These are phyloP conservation scores for Acomys russatus DNA, from an alignment of 2,797 vertebrate genomes.

Conservation along the genomic window DNA sequence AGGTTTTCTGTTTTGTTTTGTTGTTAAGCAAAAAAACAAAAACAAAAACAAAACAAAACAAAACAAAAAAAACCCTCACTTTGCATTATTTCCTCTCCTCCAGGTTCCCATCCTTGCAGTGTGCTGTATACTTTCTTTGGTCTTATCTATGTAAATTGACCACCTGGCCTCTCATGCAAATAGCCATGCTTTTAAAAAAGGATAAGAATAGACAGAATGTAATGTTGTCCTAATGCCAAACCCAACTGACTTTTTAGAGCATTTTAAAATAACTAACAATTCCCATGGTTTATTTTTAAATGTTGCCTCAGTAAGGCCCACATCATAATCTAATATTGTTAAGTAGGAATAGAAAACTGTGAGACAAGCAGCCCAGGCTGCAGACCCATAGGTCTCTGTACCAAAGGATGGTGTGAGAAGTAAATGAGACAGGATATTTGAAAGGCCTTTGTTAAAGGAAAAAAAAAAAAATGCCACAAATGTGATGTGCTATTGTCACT, in stretches of 20 bases:
- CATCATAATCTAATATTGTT: slow-evolving; percentile 22
- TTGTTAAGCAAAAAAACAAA: background rate
- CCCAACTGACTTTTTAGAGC: background rate
- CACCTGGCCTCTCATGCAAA: slow-evolving; percentile 68
- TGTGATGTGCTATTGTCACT: slow-evolving; percentile 33
- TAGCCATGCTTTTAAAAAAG: slow-evolving; percentile 52
- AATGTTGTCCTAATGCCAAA: slow-evolving; percentile 36
- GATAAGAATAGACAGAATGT: background rate
- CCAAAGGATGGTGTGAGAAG: slow-evolving; percentile 43
- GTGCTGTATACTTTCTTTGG: slow-evolving; percentile 44
- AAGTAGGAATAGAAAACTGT: slow-evolving; percentile 37
- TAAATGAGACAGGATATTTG: slow-evolving; percentile 54
- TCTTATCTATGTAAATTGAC: slow-evolving; percentile 72
- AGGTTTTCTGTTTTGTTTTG: background rate
- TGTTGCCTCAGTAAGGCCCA: slow-evolving; percentile 34
- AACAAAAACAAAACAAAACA: slow-evolving; percentile 10
- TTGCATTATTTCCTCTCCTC: background rate
- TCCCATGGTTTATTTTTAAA: slow-evolving; percentile 65
- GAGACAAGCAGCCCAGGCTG: background rate
- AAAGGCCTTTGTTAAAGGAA: slow-evolving; percentile 62
- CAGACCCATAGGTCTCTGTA: slow-evolving; percentile 53
- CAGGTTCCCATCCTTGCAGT: background rate
- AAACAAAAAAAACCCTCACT: background rate
- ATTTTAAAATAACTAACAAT: slow-evolving; percentile 66
- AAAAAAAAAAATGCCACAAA: slow-evolving; percentile 40